phyloP scores from a whole-genome alignment of 2,113 vertebrate species.

The Phyllostomus discolor region DNA sequence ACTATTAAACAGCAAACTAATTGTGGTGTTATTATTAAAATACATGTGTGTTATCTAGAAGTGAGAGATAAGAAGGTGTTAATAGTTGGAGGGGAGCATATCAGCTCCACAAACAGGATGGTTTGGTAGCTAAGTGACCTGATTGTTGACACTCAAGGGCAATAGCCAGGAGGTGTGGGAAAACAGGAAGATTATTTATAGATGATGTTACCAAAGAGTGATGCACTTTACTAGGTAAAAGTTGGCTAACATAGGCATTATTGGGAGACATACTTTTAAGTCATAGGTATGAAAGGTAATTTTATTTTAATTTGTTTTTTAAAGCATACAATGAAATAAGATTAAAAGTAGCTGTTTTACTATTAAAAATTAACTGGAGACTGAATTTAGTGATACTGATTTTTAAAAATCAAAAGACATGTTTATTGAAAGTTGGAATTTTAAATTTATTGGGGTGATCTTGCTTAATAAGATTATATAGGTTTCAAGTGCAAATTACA shows the following conservation, averaged over 20 bases:
- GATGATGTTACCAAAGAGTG: not conserved
- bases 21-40: constrained; percentile 10
- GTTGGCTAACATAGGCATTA: not conserved
- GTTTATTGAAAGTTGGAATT: not conserved
- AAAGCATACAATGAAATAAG: not conserved
- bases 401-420: not conserved
- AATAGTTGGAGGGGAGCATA: not conserved
- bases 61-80: not conserved
- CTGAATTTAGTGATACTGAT: not conserved
- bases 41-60: not conserved
- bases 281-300: not conserved
- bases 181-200: not conserved
- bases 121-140: not conserved
- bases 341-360: not conserved
- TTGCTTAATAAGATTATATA: not conserved
- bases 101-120: not conserved
- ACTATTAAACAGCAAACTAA: not conserved
- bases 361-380: not conserved
- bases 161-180: not conserved
- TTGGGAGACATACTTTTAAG: not conserved
- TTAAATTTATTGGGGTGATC: not conserved
- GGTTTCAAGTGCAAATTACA: not conserved
- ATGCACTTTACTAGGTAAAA: not conserved
- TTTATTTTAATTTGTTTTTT: constrained; percentile 40
- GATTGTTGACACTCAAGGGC: not conserved